Conservation (phyloP, 2,888 invertebrate species). For the Dichetophora obliterata region DNA sequence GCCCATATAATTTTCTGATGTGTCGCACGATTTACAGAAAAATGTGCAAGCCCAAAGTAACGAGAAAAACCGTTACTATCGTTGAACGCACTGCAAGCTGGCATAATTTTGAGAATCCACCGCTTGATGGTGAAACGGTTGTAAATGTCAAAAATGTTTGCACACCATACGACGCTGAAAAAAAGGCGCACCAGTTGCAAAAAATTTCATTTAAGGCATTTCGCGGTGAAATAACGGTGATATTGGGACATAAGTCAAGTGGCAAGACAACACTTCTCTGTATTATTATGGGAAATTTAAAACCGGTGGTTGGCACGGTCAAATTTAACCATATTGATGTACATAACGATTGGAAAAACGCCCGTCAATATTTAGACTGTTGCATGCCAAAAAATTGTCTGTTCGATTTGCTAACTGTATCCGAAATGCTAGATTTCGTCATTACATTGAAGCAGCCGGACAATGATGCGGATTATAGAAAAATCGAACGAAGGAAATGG, state of each 20-base stretch:
- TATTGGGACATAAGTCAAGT: conserved; percentile 83
- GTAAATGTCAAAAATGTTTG: conserved; percentile 53
- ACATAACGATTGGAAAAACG: conserved; percentile 72
- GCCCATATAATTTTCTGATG: conserved; percentile 36
- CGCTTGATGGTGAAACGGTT: conserved; percentile 50
- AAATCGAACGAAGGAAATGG: conserved; percentile 75
- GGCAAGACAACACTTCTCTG: conserved; percentile 93
- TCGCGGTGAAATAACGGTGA: conserved; percentile 70
- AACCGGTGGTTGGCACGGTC: conserved; percentile 76
- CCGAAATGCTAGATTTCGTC: conserved; percentile 85
- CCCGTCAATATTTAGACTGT: conserved; percentile 78
- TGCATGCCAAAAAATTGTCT: conserved; percentile 87
- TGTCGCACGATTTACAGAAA: not conserved
- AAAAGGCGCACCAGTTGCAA: conserved; percentile 51
- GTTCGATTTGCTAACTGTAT: conserved; percentile 82
- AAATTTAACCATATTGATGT: conserved; percentile 76
- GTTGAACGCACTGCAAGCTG: conserved; percentile 50
- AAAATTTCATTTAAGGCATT: conserved; percentile 58
- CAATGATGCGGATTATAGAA: conserved; percentile 70
- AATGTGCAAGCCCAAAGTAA: not conserved
- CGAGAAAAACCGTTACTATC: conserved; percentile 1
- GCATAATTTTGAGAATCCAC: conserved; percentile 58
- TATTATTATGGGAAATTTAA: conserved; percentile 83
- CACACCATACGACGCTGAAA: conserved; percentile 43
- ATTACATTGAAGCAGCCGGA: conserved; percentile 74